Conservation (phyloP, 2,113 vertebrate genomes). For the Oreotrochilus melanogaster region DNA sequence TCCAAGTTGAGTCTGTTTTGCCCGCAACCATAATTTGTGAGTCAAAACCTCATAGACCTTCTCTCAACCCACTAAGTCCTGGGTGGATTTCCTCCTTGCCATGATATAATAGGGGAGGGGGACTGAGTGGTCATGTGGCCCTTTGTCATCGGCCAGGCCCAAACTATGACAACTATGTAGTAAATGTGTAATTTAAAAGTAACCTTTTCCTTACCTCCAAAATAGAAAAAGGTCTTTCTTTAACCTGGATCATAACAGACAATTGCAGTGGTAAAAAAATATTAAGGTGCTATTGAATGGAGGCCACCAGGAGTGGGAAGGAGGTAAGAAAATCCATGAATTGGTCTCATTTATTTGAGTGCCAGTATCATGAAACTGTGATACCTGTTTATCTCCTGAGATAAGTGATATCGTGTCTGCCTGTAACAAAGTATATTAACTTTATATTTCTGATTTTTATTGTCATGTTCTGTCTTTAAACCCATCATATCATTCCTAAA, state of each 20-base stretch:
- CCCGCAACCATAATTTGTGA: too few relatives aligned
- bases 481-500: neutral
- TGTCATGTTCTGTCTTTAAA: neutral
- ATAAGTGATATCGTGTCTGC: neutral
- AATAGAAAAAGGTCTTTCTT: neutral
- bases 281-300: neutral
- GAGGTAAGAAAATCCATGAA: neutral
- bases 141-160: too few relatives aligned
- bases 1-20: too few relatives aligned
- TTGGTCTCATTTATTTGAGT: neutral
- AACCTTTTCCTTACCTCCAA: conserved; percentile 9
- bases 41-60: too few relatives aligned
- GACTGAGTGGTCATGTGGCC: too few relatives aligned
- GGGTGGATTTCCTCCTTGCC: too few relatives aligned
- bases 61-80: too few relatives aligned
- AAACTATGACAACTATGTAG: too few relatives aligned
- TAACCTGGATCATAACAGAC: neutral
- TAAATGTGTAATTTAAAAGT: conserved; percentile 15
- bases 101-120: too few relatives aligned
- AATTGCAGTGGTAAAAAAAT: neutral
- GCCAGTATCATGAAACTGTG: neutral
- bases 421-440: neutral
- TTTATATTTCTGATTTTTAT: neutral
- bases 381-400: neutral
- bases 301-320: neutral